These are phyloP conservation scores for Micropterix aruncella DNA, from an alignment of 2,888 invertebrate species.

Conservation along the genomic window DNA sequence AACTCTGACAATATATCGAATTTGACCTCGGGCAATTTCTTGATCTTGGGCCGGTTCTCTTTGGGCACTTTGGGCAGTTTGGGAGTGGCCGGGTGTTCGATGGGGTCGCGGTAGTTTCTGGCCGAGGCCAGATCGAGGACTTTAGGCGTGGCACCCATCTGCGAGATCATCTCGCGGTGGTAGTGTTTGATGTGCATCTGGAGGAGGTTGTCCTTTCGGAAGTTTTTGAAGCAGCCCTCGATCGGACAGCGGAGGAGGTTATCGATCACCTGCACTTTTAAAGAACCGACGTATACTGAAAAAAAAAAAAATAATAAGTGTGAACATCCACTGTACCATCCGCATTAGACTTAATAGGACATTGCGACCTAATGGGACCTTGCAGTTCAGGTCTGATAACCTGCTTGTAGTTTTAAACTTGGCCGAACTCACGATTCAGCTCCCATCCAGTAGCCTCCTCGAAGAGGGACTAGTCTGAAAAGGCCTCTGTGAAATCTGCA, in stretches of 20 bases:
- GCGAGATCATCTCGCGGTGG: slow-evolving; percentile 63
- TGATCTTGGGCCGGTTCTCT: slow-evolving; percentile 26
- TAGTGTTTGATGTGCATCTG: slow-evolving; percentile 94
- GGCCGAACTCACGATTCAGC: too few species aligned
- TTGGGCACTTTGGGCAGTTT: slow-evolving; percentile 24
- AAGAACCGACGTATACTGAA: slow-evolving; percentile 40
- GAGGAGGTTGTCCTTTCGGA: slow-evolving; percentile 78
- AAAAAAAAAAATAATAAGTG: slow-evolving; percentile 10
- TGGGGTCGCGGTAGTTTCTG: slow-evolving; percentile 23
- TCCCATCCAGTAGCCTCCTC: too few species aligned
- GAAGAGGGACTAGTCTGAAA: too few species aligned
- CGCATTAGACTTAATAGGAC: neutral
- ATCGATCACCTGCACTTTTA: slow-evolving; percentile 54
- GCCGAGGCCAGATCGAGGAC: slow-evolving; percentile 77
- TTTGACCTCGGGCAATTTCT: slow-evolving; percentile 16
- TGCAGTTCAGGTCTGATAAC: neutral
- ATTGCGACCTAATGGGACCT: neutral
- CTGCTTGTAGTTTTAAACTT: neutral
- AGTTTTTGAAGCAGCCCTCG: slow-evolving; percentile 75
- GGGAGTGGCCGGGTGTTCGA: slow-evolving; percentile 22
- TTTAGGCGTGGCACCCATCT: slow-evolving; percentile 69
- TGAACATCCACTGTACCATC: neutral
- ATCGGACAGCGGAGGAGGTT: slow-evolving; percentile 60
- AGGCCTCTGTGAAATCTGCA: too few species aligned
- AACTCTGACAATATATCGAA: slow-evolving; percentile 15